Evolutionary conservation across 2,113 vertebrate species (phyloP).

Genomic region (Craseonycteris thonglongyai): DNA sequence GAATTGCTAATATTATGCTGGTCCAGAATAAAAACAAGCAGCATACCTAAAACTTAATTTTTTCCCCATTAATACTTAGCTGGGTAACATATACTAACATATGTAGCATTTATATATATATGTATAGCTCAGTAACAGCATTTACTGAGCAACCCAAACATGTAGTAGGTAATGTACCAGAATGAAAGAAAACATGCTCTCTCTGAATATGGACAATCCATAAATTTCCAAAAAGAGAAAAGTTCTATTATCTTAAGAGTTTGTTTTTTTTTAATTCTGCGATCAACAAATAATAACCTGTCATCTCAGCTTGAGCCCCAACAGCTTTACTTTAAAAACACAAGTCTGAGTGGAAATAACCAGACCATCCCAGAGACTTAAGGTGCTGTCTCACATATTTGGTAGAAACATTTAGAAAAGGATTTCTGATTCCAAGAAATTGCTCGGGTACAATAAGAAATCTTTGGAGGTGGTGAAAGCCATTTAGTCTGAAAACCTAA

Average conservation of each 20-base stretch:
- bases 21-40: neutral
- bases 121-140: no score
- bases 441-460: neutral
- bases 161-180: neutral
- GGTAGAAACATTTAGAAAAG: neutral
- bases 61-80: neutral
- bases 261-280: neutral
- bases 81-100: neutral
- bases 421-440: neutral
- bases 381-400: neutral
- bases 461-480: neutral
- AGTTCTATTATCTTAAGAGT: neutral
- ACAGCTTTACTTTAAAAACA: conserved; percentile 1
- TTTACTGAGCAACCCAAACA: neutral
- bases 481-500: neutral
- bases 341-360: neutral
- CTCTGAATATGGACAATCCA: neutral
- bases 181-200: conserved; percentile 29
- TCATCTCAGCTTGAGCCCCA: neutral
- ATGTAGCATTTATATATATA: no score
- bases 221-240: neutral
- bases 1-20: neutral
- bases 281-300: neutral
- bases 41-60: neutral
- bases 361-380: neutral